These are phyloP conservation scores for Uropetala carovei DNA, from an alignment of 2,888 invertebrate species.

Conservation along the genomic window DNA sequence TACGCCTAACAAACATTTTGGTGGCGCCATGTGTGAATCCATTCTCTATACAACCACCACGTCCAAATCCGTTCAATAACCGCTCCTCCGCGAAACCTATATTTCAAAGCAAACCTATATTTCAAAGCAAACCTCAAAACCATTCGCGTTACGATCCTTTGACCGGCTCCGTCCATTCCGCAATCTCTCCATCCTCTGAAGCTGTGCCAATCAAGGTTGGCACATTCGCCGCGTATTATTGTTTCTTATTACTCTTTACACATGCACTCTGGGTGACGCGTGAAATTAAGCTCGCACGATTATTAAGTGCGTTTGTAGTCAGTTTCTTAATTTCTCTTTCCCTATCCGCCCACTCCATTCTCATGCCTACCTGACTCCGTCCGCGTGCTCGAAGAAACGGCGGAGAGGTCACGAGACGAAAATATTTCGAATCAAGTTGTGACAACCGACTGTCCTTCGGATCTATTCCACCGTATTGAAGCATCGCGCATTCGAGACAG, in stretches of 20 bases:
- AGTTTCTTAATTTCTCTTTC: not conserved
- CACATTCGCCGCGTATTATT: not conserved
- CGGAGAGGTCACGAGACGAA: not conserved
- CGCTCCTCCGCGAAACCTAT: too few species aligned
- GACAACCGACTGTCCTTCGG: not conserved
- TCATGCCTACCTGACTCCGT: not conserved
- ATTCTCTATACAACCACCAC: too few species aligned
- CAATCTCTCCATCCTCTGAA: not conserved
- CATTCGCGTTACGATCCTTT: not conserved
- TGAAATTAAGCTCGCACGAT: not conserved
- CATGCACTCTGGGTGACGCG: conserved; percentile 2
- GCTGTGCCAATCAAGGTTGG: not conserved
- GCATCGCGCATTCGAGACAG: not conserved
- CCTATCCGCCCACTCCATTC: not conserved
- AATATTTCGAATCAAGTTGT: not conserved
- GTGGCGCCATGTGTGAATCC: too few species aligned
- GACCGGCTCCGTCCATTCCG: not conserved
- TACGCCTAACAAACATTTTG: too few species aligned
- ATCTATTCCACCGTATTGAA: not conserved
- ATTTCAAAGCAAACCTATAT: not conserved
- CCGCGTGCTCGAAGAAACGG: not conserved
- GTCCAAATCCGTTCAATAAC: too few species aligned
- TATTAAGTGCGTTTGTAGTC: not conserved
- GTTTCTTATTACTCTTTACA: conserved; percentile 6
- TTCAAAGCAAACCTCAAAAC: not conserved